Conservation (phyloP, 2,888 invertebrate species). For the Dilophus febrilis region DNA sequence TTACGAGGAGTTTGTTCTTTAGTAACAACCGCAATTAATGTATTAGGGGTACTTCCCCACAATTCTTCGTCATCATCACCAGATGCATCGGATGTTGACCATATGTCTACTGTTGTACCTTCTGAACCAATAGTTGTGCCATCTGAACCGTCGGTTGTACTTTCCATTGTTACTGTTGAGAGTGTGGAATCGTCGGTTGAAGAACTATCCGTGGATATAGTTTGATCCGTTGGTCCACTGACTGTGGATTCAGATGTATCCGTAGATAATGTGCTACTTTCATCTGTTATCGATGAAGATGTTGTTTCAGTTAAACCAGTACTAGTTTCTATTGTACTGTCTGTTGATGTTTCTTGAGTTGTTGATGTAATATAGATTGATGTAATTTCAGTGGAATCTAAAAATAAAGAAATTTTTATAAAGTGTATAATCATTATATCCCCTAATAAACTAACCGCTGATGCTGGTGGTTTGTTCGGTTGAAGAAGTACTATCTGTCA, state of each 20-base stretch:
- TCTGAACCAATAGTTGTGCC: no score
- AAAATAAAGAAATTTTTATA: no score
- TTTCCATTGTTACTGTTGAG: slow-evolving; percentile 11
- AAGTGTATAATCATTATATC: no score
- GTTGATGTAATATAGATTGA: no score
- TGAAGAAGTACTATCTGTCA: neutral
- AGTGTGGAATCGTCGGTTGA: slow-evolving; percentile 13
- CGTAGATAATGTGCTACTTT: slow-evolving; percentile 9
- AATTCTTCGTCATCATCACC: slow-evolving; percentile 22
- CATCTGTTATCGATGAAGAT: neutral
- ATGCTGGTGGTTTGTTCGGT: no score
- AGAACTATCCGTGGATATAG: slow-evolving; percentile 7
- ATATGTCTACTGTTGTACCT: slow-evolving; percentile 23
- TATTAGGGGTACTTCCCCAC: slow-evolving; percentile 37
- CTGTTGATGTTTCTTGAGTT: neutral
- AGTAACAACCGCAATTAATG: slow-evolving; percentile 33
- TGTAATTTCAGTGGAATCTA: no score
- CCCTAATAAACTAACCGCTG: no score
- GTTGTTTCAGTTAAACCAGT: slow-evolving; percentile 3
- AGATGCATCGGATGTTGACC: slow-evolving; percentile 18
- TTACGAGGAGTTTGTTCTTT: slow-evolving; percentile 31
- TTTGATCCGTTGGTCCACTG: slow-evolving; percentile 6
- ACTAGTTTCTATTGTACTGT: slow-evolving; percentile 1
- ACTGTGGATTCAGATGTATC: slow-evolving; percentile 12
- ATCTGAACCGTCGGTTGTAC: slow-evolving; percentile 10